Percentiles rank a stretch among this genome's conserved stretches.
These are phyloP conservation scores for Hartigia nigra DNA, from an alignment of 2,888 invertebrate species.

Conservation along the genomic window DNA sequence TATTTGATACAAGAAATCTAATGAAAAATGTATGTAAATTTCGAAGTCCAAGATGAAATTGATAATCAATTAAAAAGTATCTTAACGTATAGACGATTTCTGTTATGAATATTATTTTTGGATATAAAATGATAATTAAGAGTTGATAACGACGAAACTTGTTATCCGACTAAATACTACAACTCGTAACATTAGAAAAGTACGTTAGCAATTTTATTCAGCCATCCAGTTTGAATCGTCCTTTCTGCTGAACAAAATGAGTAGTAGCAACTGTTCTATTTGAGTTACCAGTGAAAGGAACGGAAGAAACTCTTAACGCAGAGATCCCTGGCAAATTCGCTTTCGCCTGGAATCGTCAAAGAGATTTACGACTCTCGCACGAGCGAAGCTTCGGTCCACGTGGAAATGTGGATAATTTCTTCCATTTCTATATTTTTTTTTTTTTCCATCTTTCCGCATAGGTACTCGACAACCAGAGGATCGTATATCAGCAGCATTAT, in stretches of 20 bases:
- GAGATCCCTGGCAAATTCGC: conserved; percentile 1
- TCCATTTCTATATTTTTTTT: neutral
- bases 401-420: neutral
- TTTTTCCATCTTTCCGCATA: neutral
- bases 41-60: neutral
- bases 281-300: conserved; percentile 11
- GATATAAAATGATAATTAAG: neutral
- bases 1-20: neutral
- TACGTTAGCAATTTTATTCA: neutral
- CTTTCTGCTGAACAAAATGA: conserved; percentile 2
- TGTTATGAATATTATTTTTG: neutral
- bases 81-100: too few species aligned
- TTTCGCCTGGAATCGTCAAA: conserved; percentile 7
- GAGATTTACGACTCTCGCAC: conserved; percentile 1
- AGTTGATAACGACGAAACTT: neutral
- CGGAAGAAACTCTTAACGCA: conserved; percentile 8
- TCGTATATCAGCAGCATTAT: neutral
- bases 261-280: conserved; percentile 5
- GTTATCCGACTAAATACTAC: neutral
- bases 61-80: neutral
- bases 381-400: neutral
- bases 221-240: neutral
- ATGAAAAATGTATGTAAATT: neutral
- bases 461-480: neutral
- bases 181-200: neutral